phyloP scores from a whole-genome alignment of 2,888 invertebrate genomes.

The Agrilus mali region DNA sequence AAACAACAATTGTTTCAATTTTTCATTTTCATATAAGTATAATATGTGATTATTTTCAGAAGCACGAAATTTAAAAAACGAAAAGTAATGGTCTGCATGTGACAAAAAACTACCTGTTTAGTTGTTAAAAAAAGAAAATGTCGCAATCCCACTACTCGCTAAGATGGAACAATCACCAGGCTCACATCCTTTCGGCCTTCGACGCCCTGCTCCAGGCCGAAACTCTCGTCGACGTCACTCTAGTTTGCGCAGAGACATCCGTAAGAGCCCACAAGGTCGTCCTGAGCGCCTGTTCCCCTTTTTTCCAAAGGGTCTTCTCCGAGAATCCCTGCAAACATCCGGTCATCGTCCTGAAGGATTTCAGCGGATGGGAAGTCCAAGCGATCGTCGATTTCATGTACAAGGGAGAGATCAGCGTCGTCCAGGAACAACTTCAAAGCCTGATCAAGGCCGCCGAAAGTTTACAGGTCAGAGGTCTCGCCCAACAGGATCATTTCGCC shows the following conservation, averaged over 20 bases:
- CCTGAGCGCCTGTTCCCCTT: constrained; percentile 77
- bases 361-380: constrained; percentile 78
- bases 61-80: constrained; percentile 28
- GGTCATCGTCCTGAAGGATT: constrained; percentile 83
- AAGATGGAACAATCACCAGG: constrained; percentile 89
- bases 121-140: constrained; percentile 18
- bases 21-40: too few species aligned
- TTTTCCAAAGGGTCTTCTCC: constrained; percentile 77
- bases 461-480: constrained; percentile 69
- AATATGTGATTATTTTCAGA: constrained; percentile 22
- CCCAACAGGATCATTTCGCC: constrained; percentile 39
- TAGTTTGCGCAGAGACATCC: constrained; percentile 76
- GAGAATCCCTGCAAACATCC: constrained; percentile 91
- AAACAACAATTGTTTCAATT: constrained; percentile 2
- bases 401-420: constrained; percentile 81
- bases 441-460: constrained; percentile 82
- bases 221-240: constrained; percentile 78
- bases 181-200: constrained; percentile 76
- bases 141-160: constrained; percentile 76
- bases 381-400: constrained; percentile 91
- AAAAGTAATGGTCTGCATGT: constrained; percentile 22
- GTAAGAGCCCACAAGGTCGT: constrained; percentile 86
- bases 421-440: constrained; percentile 69
- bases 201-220: constrained; percentile 80
- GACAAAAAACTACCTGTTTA: constrained; percentile 19